Percentiles rank a stretch among this genome's conserved stretches.
Conservation (phyloP, 2,888 invertebrate genomes). For the Myopa tessellatipennis region DNA sequence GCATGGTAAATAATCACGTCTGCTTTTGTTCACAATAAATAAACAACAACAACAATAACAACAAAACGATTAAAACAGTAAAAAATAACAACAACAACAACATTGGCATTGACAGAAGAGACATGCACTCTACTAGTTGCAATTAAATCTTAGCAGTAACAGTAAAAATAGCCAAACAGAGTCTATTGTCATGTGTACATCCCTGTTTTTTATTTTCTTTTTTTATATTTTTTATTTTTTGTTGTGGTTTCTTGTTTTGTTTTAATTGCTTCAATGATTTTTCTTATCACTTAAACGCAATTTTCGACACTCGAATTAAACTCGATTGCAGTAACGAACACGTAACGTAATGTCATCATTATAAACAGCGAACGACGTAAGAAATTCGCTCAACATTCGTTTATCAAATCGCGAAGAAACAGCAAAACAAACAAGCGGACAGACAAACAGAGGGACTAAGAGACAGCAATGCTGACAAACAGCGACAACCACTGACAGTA, state of each 20-base stretch:
- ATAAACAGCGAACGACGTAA: conserved; percentile 3
- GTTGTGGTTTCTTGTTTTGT: background rate
- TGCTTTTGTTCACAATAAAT: too few species aligned
- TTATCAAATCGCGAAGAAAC: background rate
- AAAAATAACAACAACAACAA: background rate
- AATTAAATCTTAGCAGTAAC: too few species aligned
- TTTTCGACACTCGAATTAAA: background rate
- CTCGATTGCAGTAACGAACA: background rate
- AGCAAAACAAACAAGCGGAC: background rate
- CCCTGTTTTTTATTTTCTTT: background rate
- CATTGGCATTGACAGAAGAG: too few species aligned
- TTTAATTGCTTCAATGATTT: background rate
- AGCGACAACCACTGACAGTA: background rate
- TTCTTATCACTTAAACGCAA: conserved; percentile 16
- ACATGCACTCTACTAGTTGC: too few species aligned
- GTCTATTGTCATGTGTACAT: background rate
- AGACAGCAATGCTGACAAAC: background rate
- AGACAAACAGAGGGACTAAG: too few species aligned
- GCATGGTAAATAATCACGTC: too few species aligned
- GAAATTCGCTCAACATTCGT: background rate
- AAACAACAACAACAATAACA: too few species aligned
- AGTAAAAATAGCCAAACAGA: too few species aligned
- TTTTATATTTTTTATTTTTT: background rate
- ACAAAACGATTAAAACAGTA: too few species aligned
- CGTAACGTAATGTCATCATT: conserved; percentile 13